These are phyloP conservation scores for Acanthaster planci DNA, from an alignment of 35 echinoderm and acorn worm species.

Conservation along the genomic window DNA sequence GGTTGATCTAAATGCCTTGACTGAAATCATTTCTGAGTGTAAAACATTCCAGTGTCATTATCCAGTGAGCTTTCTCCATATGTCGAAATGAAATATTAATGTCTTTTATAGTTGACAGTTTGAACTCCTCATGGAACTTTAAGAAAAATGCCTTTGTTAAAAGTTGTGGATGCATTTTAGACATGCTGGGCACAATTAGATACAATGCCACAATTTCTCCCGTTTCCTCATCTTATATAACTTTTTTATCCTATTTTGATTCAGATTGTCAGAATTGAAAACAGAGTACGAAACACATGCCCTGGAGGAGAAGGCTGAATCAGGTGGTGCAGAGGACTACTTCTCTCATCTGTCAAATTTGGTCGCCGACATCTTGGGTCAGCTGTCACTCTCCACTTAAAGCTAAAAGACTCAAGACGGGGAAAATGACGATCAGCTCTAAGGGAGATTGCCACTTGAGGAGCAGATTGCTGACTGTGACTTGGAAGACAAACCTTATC, in stretches of 20 bases:
- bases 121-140: neutral
- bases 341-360: conserved; percentile 24
- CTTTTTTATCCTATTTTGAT: neutral
- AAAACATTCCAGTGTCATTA: too few relatives aligned
- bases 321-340: conserved; percentile 11
- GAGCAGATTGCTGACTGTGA: too few relatives aligned
- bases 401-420: too few relatives aligned
- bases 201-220: too few relatives aligned
- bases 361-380: conserved; percentile 16
- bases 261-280: conserved; percentile 25
- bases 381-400: neutral
- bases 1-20: too few relatives aligned
- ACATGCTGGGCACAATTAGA: neutral
- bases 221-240: neutral
- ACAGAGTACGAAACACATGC: conserved; percentile 25
- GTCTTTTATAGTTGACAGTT: neutral
- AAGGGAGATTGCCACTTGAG: too few relatives aligned
- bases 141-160: neutral
- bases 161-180: neutral
- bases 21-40: neutral
- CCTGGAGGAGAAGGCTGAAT: neutral
- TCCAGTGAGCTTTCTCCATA: neutral
- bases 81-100: neutral
- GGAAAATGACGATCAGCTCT: too few relatives aligned
- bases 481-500: too few relatives aligned